Evolutionary conservation across 2,797 vertebrate species (phyloP), one percentile per base, ranked within the genome.

Genomic region (Sebastes iracundus): DNA sequence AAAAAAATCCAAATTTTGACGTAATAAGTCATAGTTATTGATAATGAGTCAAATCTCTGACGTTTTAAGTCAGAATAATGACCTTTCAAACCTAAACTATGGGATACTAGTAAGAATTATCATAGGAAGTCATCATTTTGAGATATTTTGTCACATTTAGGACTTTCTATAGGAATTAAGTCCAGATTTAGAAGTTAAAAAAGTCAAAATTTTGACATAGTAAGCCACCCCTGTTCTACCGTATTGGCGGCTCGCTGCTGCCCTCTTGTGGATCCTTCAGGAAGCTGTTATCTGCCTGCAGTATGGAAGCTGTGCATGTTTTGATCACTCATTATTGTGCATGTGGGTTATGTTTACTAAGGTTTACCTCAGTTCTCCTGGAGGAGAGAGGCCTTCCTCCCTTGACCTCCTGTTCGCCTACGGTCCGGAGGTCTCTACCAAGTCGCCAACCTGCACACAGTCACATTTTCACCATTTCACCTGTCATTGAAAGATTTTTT

Each of bases 371-470:
- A 12, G 9, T 33, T 60, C 12, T 74, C 28, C 53, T 53, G 35
- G n/a, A 55, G 22, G 11, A 77, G 13, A 63, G 33, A 73, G 12
- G 13, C 18, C 13, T 4, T 2, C 20, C 1, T 13, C 5, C 13
- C 13, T 23, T 4, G 33, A 32, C 8, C 20, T 38, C n/a, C 28
- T 2, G 10, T 8, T 14, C 3, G 1, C 63, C 5, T 7, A 4
- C 1, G 7, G 6, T 52, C n/a, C 5, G 14, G 20, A 25, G 9
- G 14, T 30, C 33, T 65, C 77, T 86, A 88, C 82, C 87, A 87
- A 42, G 70, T 68, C 0, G 70, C 42, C 16, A 70, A 72, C 79
- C 87, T 90, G 64, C 71, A 77, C 27, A 81, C 38, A 75, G 12
- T 27, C n/a, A 66, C 46, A 11, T 25, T 25, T 67, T 68, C 12